A percentile compares a stretch with the other conserved stretches of the same genome.
phyloP scores from a whole-genome alignment of 2,888 invertebrate genomes.

The Tipula unca region DNA sequence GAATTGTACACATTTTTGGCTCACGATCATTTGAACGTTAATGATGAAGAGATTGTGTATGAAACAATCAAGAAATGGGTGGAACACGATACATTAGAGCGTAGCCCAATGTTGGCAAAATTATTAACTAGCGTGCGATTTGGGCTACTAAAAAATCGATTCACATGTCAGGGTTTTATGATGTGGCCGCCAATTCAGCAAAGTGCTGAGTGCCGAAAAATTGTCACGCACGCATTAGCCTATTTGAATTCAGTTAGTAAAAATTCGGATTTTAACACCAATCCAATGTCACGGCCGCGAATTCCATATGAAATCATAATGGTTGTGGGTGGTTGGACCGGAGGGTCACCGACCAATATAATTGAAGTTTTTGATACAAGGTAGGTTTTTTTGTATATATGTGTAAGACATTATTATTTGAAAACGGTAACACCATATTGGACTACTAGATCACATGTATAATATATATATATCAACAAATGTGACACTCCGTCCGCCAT shows the following conservation, averaged over 20 bases:
- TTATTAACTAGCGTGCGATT: slow-evolving; percentile 57
- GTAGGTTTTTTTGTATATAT: slow-evolving; percentile 34
- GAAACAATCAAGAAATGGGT: slow-evolving; percentile 66
- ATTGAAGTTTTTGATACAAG: slow-evolving; percentile 71
- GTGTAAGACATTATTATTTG: slow-evolving; percentile 25
- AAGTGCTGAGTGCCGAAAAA: slow-evolving; percentile 48
- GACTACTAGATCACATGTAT: not conserved
- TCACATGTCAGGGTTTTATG: slow-evolving; percentile 49
- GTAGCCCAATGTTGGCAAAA: slow-evolving; percentile 49
- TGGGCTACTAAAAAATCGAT: slow-evolving; percentile 53
- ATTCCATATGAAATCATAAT: slow-evolving; percentile 71
- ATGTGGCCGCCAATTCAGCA: slow-evolving; percentile 48
- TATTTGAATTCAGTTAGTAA: slow-evolving; percentile 47
- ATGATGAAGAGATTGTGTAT: slow-evolving; percentile 64
- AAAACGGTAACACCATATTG: not conserved
- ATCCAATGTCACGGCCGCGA: slow-evolving; percentile 58
- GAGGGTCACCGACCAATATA: slow-evolving; percentile 75
- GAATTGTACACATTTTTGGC: slow-evolving; percentile 56
- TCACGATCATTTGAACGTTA: slow-evolving; percentile 64
- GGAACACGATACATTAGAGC: slow-evolving; percentile 48
- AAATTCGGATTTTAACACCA: slow-evolving; percentile 30
- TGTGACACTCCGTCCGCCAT: not conserved
- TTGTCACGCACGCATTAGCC: slow-evolving; percentile 47
- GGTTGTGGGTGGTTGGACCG: slow-evolving; percentile 76
- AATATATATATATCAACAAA: not conserved